Evolutionary conservation across 2,113 vertebrate genomes (phyloP), one percentile per base, ranked within the genome.

Genomic region (Stegostoma tigrinum): DNA sequence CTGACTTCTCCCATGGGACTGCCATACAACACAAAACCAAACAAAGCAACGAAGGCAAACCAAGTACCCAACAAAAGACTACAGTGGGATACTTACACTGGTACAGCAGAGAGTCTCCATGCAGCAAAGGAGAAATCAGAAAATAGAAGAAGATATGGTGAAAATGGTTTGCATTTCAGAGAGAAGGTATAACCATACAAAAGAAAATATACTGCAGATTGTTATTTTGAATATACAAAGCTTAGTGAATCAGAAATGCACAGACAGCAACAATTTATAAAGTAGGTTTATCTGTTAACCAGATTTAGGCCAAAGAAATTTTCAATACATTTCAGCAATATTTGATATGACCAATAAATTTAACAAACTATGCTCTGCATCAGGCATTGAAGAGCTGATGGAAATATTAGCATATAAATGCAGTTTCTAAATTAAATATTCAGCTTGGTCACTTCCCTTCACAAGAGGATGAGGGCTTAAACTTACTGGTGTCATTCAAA

Each of bases 101-200:
- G 98, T 99, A 98, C 98, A 99, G 99, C 99, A 99, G 97, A 99
- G 98, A 98, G 98, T 99, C 99, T 99, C 98, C 98, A 98, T 98
- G 98, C 98, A 98, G 98, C 98, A 97, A 98, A 98, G 97, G 97
- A 97, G 97, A 97, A 97, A 96, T 97, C 97, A 97, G 97, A 97
- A 97, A 96, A 97, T 98, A 97, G 98, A 97, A 95, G 96, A 97
- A 97, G 96, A 97, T 68, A 72, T 95, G 94, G 72, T 95, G 67
- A 95, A 95, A 72, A 95, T 75, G 94, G 38, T 52, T 95, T 95
- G 68, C 48, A 95, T 72, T 96, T 96, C 96, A 97, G 96, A 96
- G 96, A 96, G 96, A 96, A 95, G 72, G 91, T 45, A 45, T 34
- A 72, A 95, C 67, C 94, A 95, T 45, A 95, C 68, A 95, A 72